phyloP scores from a whole-genome alignment of 2,888 invertebrate species.

The Morpho achilles region DNA sequence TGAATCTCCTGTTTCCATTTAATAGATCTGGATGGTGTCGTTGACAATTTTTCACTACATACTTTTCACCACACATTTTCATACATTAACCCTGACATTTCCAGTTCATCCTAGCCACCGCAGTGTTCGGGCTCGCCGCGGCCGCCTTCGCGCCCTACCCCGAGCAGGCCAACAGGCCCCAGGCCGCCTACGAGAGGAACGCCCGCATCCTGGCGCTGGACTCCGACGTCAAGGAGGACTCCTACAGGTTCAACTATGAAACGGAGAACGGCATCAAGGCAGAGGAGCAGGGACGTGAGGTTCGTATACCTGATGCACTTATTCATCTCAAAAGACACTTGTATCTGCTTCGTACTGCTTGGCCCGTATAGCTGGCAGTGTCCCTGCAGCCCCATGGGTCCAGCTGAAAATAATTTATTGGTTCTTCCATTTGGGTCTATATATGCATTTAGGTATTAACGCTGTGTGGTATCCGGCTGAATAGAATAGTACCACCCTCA shows the following conservation, averaged over 20 bases:
- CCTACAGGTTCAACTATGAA: constrained; percentile 69
- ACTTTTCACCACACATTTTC: no score
- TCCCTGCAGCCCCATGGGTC: no score
- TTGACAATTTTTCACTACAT: no score
- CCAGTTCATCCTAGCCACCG: constrained; percentile 58
- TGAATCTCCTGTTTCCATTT: no score
- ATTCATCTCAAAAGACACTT: background rate
- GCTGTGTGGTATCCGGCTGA: no score
- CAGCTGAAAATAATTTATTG: no score
- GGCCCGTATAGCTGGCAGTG: no score
- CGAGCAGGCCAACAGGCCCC: constrained; percentile 64
- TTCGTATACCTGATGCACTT: constrained; percentile 29
- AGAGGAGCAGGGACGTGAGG: constrained; percentile 70
- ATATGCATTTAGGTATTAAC: no score
- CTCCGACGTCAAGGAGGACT: constrained; percentile 66
- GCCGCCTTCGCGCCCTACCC: constrained; percentile 51
- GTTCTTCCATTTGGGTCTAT: no score
- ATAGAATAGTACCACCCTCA: no score
- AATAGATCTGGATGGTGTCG: no score
- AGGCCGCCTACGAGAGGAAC: constrained; percentile 56
- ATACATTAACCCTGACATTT: background rate
- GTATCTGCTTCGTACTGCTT: no score
- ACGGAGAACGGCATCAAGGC: constrained; percentile 73
- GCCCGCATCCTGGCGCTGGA: constrained; percentile 63
- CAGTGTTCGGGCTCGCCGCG: constrained; percentile 57